These are phyloP conservation scores for Hemiscyllium ocellatum DNA, from an alignment of 2,113 vertebrate species.

Conservation along the genomic window DNA sequence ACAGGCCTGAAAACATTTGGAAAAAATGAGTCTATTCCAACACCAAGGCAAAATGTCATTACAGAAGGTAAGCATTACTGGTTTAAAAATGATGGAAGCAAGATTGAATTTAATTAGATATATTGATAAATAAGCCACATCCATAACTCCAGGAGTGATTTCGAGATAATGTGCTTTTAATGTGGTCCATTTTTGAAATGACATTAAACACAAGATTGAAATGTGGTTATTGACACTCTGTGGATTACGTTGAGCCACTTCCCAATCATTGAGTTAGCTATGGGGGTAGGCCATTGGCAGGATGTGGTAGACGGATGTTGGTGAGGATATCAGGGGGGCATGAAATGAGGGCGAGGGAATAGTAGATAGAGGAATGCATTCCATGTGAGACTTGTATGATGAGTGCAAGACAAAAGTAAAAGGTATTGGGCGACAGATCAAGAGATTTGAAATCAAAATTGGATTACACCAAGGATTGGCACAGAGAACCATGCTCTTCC, in stretches of 20 bases:
- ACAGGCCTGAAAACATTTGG: not conserved
- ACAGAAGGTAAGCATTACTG: not conserved
- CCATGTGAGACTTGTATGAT: not conserved
- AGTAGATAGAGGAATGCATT: not conserved
- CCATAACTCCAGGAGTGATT: too few species aligned
- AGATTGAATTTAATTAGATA: not conserved
- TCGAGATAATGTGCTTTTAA: not conserved
- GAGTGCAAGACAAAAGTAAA: not conserved
- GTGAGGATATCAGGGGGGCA: too few species aligned
- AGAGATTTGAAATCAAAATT: not conserved
- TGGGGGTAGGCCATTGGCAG: too few species aligned
- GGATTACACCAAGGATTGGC: not conserved
- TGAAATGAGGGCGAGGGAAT: too few species aligned
- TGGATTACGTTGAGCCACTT: too few species aligned
- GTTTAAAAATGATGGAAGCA: not conserved
- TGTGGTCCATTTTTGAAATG: not conserved
- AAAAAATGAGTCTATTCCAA: not conserved
- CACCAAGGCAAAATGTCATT: not conserved
- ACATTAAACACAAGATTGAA: too few species aligned
- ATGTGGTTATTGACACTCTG: too few species aligned
- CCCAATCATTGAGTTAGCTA: too few species aligned
- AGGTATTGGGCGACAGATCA: not conserved
- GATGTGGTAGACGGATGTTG: too few species aligned
- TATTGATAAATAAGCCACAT: not conserved
- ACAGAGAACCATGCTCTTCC: not conserved